phyloP scores from a whole-genome alignment of 2,113 vertebrate species.

The Rhinogobius similis region DNA sequence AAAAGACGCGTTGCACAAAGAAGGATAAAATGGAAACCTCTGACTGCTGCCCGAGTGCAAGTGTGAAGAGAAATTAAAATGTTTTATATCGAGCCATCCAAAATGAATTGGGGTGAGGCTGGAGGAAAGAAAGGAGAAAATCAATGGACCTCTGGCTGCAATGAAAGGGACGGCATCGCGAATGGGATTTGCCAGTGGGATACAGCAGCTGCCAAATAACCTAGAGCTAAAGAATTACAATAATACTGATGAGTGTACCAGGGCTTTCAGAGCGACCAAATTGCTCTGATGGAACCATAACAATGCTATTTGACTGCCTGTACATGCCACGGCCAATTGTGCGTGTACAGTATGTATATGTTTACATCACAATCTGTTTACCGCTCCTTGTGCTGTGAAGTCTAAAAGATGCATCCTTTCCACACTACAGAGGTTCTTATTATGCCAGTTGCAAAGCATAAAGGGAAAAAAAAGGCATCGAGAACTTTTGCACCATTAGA shows the following conservation, averaged over 20 bases:
- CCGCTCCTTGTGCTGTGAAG: constrained; percentile 14
- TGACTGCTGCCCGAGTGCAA: constrained; percentile 83
- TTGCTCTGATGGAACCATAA: constrained; percentile 83
- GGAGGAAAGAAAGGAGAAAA: constrained; percentile 87
- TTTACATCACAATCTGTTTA: constrained; percentile 25
- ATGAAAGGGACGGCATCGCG: constrained; percentile 89
- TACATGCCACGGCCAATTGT: constrained; percentile 21
- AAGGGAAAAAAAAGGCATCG: constrained; percentile 5
- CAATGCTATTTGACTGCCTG: constrained; percentile 79
- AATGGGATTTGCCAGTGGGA: constrained; percentile 97
- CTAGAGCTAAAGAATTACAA: constrained; percentile 95
- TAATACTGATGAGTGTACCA: constrained; percentile 93
- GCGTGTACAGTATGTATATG: constrained; percentile 14
- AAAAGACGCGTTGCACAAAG: constrained; percentile 40
- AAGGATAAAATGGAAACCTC: constrained; percentile 44
- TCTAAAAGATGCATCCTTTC: constrained; percentile 26
- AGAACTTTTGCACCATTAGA: constrained; percentile 28
- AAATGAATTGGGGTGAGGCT: constrained; percentile 89
- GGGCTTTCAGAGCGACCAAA: constrained; percentile 88
- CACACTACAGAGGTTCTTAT: constrained; percentile 14
- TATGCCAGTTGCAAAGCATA: constrained; percentile 7
- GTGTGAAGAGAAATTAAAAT: constrained; percentile 97
- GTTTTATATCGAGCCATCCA: constrained; percentile 94
- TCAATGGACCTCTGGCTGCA: constrained; percentile 91
- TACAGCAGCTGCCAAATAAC: constrained; percentile 96